A percentile compares a stretch with the other conserved stretches of the same genome.
These are phyloP conservation scores for Psittacara wagleri DNA, from an alignment of 2,113 vertebrate species.

Conservation along the genomic window DNA sequence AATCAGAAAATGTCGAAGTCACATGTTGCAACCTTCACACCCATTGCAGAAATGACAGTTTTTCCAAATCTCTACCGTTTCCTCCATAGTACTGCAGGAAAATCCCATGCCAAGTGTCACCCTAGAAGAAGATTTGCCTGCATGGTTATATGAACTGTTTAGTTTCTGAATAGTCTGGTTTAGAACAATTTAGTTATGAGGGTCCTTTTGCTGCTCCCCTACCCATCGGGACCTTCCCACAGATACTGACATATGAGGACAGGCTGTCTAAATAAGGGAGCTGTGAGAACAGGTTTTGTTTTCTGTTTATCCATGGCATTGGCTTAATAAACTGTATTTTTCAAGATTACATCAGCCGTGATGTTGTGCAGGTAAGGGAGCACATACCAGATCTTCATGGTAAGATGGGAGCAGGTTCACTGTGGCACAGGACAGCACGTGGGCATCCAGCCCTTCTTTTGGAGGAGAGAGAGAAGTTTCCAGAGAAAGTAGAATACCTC, in stretches of 20 bases:
- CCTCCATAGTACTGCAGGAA: background rate
- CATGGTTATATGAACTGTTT: background rate
- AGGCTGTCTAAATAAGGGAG: background rate
- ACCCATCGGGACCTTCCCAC: background rate
- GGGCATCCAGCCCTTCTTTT: background rate
- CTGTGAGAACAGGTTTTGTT: background rate
- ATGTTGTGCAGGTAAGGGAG: background rate
- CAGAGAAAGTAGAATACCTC: background rate
- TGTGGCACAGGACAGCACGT: accelerated
- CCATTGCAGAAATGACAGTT: background rate
- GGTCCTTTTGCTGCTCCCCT: background rate
- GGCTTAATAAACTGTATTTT: background rate
- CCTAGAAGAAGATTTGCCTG: background rate
- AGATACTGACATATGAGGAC: background rate
- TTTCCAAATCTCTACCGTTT: background rate
- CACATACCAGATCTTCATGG: accelerated
- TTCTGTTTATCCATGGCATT: background rate
- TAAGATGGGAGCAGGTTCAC: accelerated
- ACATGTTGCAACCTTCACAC: background rate
- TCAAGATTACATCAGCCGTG: accelerated
- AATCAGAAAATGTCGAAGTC: background rate
- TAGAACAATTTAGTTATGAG: background rate
- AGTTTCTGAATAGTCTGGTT: background rate
- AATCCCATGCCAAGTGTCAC: background rate
- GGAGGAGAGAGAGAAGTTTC: background rate